Evolutionary conservation across 2,797 vertebrate genomes (phyloP), one percentile per base, ranked within the genome.

Genomic region (Aeoliscus strigatus): DNA sequence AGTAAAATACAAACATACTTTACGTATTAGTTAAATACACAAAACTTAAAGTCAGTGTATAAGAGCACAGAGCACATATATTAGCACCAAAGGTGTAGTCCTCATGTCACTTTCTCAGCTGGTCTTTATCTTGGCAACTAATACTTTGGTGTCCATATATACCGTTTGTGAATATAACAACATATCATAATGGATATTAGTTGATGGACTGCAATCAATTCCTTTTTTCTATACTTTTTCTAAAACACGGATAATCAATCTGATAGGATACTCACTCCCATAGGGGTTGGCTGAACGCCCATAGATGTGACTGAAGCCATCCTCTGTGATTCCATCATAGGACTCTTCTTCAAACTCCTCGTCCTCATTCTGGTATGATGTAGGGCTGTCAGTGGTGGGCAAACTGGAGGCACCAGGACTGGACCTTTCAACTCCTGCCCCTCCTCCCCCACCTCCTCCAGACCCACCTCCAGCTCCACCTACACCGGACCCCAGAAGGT

Each of bases 321-420:
- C 96, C 59, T 98, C 96, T 3, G 86, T 75, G 73, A 96, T 93
- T 38, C 91, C 91, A 33, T 99, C 96, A 0, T 94, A 98, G 0
- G 91, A 84, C 71, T 98, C 96, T 3, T 98, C 96, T 0, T 99
- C 96, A 49, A 97, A 94, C 73, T 98, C 96, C 0, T 99, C 96
- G 30, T 97, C 95, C 65, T 98, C 96, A 0, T 98, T 97, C 85
- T 97, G 94, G 81, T 98, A 98, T 17, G 96, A 98, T 0, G 93
- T 98, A n/a, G 96, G 96, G 70, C 96, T 98, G 87, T 98, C 96
- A 0, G 95, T 98, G 60, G 94, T 92, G 18, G 94, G 96, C 49
- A 97, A 86, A 80, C 96, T 98, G 83, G 93, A 96, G 12, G 91
- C 91, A 1, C 94, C 91, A 0, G 96, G 96, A 64, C 95, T 98